Percentiles rank a stretch among this genome's conserved stretches.
phyloP scores from a whole-genome alignment of 2,888 invertebrate species.

The Microplitis manilae region DNA sequence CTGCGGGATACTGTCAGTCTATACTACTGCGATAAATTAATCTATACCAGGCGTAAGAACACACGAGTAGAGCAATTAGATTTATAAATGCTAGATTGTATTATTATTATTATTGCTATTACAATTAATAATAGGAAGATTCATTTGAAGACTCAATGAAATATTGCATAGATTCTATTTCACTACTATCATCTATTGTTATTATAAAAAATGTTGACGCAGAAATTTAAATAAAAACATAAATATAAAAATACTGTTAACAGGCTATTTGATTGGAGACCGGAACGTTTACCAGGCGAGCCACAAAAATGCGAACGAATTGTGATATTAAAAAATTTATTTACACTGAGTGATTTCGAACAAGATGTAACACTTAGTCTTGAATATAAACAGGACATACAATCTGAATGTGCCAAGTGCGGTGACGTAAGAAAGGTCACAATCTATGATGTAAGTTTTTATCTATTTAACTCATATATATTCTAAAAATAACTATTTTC shows the following conservation, averaged over 20 bases:
- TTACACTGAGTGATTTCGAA: constrained; percentile 91
- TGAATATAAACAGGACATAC: constrained; percentile 91
- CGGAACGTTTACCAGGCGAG: constrained; percentile 90
- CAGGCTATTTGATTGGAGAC: constrained; percentile 95
- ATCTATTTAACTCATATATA: constrained; percentile 8
- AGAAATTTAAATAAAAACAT: background rate
- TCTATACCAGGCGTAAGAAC: constrained; percentile 43
- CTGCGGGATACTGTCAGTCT: background rate
- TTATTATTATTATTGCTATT: no score
- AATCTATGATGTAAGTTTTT: constrained; percentile 87
- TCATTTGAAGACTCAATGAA: no score
- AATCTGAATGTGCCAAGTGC: constrained; percentile 91
- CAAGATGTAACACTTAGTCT: constrained; percentile 89
- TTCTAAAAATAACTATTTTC: background rate
- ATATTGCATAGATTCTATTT: no score
- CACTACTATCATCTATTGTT: no score
- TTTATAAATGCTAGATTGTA: constrained; percentile 40
- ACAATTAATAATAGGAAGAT: no score
- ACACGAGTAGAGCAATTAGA: constrained; percentile 40
- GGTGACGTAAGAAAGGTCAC: constrained; percentile 94
- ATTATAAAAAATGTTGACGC: background rate
- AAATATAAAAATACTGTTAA: constrained; percentile 38
- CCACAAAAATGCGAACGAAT: constrained; percentile 90
- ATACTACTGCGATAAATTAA: constrained; percentile 30
- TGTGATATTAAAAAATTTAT: constrained; percentile 95